phyloP scores from a whole-genome alignment of 2,888 invertebrate species.

The Cephus sareptanus region DNA sequence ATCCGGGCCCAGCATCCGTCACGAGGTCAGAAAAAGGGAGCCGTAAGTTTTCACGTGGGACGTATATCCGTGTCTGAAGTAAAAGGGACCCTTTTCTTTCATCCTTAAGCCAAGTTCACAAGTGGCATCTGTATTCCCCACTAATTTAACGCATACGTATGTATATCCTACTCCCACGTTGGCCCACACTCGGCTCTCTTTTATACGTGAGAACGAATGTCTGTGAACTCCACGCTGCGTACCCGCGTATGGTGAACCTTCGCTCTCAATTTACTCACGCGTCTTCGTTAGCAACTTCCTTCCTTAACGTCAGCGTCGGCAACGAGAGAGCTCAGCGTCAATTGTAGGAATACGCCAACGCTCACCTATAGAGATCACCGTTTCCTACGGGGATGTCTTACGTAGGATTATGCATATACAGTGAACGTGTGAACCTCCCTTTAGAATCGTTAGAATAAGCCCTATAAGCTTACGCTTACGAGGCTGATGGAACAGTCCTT shows the following conservation, averaged over 20 bases:
- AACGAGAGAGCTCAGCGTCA: constrained; percentile 1
- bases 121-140: not conserved
- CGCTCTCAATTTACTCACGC: constrained; percentile 7
- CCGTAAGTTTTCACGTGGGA: constrained; percentile 12
- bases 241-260: not conserved
- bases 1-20: constrained; percentile 34
- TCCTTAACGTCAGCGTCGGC: not conserved
- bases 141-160: not conserved
- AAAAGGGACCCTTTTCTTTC: not conserved
- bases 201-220: not conserved
- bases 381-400: not conserved
- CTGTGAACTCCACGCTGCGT: not conserved
- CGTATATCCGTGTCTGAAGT: constrained; percentile 5
- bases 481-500: not conserved
- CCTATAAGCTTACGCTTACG: not conserved
- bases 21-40: constrained; percentile 14
- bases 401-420: not conserved
- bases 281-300: constrained; percentile 7
- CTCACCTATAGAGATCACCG: not conserved
- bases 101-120: not conserved
- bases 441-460: not conserved
- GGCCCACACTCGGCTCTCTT: not conserved
- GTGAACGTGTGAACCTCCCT: not conserved
- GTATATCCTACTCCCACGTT: not conserved
- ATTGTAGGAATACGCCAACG: not conserved